A percentile compares a stretch with the other conserved stretches of the same genome.
These are phyloP conservation scores for Drosophila albomicans DNA, from an alignment of 1,140 invertebrate genomes.

Conservation along the genomic window DNA sequence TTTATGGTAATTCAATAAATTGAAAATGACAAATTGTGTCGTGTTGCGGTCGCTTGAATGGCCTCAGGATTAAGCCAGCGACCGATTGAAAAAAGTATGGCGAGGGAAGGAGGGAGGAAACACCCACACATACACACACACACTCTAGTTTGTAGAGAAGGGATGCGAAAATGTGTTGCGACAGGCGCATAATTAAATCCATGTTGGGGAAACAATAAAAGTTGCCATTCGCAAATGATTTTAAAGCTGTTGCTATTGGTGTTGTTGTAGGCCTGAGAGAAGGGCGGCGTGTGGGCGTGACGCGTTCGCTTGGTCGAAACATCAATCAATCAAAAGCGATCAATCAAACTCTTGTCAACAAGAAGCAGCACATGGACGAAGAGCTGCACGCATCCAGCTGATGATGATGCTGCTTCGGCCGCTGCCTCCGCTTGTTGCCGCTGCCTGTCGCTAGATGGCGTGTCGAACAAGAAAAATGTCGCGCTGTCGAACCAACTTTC, in stretches of 20 bases:
- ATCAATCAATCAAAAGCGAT: constrained; percentile 80
- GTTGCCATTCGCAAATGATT: constrained; percentile 68
- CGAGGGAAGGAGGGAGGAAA: background rate
- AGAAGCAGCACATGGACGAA: constrained; percentile 18
- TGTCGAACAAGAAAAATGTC: constrained; percentile 76
- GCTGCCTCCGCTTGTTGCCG: constrained; percentile 20
- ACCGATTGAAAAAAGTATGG: too few species aligned
- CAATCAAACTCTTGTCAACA: constrained; percentile 79
- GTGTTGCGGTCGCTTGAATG: constrained; percentile 73
- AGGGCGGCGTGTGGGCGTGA: background rate
- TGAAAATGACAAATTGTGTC: constrained; percentile 83
- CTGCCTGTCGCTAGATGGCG: constrained; percentile 71
- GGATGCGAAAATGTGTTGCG: constrained; percentile 23
- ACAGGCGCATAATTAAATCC: constrained; percentile 72
- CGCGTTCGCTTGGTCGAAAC: constrained; percentile 10
- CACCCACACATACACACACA: background rate
- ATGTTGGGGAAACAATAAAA: constrained; percentile 73
- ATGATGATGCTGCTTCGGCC: constrained; percentile 50
- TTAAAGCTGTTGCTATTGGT: constrained; percentile 52
- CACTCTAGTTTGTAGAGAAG: background rate
- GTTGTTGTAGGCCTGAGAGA: background rate
- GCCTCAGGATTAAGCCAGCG: constrained; percentile 25
- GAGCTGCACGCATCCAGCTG: constrained; percentile 52
- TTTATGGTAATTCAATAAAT: constrained; percentile 84
- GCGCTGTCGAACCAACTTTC: constrained; percentile 59